phyloP scores from a whole-genome alignment of 2,797 vertebrate species.

The Manis crassicaudata region DNA sequence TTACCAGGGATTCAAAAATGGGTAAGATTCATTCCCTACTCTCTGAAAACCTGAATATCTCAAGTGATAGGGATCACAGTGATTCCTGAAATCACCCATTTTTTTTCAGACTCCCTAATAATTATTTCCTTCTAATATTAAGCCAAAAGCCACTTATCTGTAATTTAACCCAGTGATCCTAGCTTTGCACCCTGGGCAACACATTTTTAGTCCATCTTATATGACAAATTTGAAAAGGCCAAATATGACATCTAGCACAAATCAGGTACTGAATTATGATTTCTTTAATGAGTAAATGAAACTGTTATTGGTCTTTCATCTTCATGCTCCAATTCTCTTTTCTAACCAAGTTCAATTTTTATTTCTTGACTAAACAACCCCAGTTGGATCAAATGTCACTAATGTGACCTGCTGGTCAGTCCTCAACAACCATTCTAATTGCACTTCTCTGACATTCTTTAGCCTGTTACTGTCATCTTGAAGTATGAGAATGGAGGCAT shows the following conservation, averaged over 20 bases:
- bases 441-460: neutral
- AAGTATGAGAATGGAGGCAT: constrained; percentile 18
- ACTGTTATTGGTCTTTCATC: neutral
- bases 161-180: neutral
- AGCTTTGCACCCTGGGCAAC: neutral
- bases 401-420: constrained; percentile 1
- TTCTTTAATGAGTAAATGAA: constrained; percentile 37
- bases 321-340: neutral
- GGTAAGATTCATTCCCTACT: neutral
- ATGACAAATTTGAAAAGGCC: constrained; percentile 31
- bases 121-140: constrained; percentile 21
- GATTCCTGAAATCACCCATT: neutral
- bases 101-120: constrained; percentile 24
- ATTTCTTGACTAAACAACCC: constrained; percentile 26
- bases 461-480: constrained; percentile 3
- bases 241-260: neutral
- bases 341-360: constrained; percentile 10
- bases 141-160: neutral
- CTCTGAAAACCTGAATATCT: constrained; percentile 28
- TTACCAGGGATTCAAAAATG: neutral
- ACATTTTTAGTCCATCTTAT: constrained; percentile 12
- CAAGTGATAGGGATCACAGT: neutral
- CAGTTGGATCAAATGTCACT: constrained; percentile 27
- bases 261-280: neutral
- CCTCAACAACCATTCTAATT: neutral